Base-by-base conservation (phyloP, 2,888 invertebrate species). In the Pogonocherus hispidulus region DNA sequence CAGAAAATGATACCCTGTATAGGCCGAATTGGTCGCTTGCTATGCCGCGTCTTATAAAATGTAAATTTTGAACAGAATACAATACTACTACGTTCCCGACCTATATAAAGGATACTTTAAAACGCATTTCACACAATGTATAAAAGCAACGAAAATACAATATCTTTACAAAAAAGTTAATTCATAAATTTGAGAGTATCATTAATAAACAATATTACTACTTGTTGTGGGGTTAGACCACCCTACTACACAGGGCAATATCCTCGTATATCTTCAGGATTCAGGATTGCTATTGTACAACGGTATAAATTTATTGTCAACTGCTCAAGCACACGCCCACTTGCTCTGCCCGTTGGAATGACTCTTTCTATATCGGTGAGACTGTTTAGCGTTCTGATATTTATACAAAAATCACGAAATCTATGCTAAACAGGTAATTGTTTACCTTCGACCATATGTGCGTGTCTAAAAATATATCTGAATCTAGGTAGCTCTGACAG, bases 361-460 rank as follows among this genome's bases (percentile, higher is more conserved):
- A n/a, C n/a, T 74, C 71, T 65, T 60, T 68, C 66, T 55, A 19
- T 37, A 20, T 32, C 32, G 18, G 35, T 55, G 11, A 14, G 20
- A 55, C 37, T 55, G 55, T 41, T 55, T 55, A 55, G 16, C 41
- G 35, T 18, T 55, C 18, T 19, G 19, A 41, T 55, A 55, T 55
- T 55, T 55, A 55, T 55, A 55, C 37, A 41, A 20, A 41, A 55
- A 55, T 55, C 37, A 55, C 55, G 55, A 55, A 55, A 55, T 55
- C 37, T 55, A 37, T 22, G 55, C 55, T 55, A 55, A 55, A 55
- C 9, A 32, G 32, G 32, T 23, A 54, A 57, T 49, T 67, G 63
- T 63, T 67, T 67, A 65, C 59, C 22, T 60, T 62, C 37, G 56
- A 62, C 65, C 65, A 69, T 69, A 65, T 65, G 69, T 41, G 18